Evolutionary conservation across 1,140 invertebrate species (phyloP), one percentile per base, ranked within the genome.

Genomic region (Parapsyche elsis): DNA sequence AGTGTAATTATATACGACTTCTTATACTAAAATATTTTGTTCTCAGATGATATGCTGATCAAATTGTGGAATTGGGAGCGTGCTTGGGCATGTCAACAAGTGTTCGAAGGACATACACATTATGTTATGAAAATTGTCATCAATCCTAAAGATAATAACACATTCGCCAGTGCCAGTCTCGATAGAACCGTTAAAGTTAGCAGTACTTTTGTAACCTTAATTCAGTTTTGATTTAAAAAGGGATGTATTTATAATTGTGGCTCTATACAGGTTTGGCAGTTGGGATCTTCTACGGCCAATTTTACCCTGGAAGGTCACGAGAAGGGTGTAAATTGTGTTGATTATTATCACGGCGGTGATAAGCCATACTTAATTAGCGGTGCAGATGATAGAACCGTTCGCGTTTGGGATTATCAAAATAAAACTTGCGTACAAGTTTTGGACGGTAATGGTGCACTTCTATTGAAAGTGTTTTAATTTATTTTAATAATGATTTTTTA

Each of bases 41-140:
- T 76, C 84, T 88, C 87, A 97, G 97, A 99, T 92, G 99, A 99
- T 86, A 98, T 99, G 95, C 89, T 97, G 24, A 99, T 99, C 70
- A 99, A 99, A 89, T 87, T 99, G 26, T 99, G 99, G 99, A 99
- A 99, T 88, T 99, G 98, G 98, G 98, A 99, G 26, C 98, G 99
- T 86, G 92, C 95, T 84, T 99, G 98, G 97, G 90, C 94, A 0
- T 97, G 97, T 84, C 98, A 99, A 84, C 98, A 99, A 88, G 95
- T 98, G 0, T 99, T 98, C 86, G 97, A 99, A 85, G 97, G 98
- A 0, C 99, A 99, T 88, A 97, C 97, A 0, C 99, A 99, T 87
- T 99, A 99, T 86, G 98, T 99, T 0, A 99, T 99, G 99, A 98
- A 99, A 88, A 96, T 99, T 84, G 98, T 98, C 0, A 96, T 99